A percentile compares a stretch with the other conserved stretches of the same genome.
Evolutionary conservation across 2,797 vertebrate species (phyloP).

Genomic region (Alectoris magna): DNA sequence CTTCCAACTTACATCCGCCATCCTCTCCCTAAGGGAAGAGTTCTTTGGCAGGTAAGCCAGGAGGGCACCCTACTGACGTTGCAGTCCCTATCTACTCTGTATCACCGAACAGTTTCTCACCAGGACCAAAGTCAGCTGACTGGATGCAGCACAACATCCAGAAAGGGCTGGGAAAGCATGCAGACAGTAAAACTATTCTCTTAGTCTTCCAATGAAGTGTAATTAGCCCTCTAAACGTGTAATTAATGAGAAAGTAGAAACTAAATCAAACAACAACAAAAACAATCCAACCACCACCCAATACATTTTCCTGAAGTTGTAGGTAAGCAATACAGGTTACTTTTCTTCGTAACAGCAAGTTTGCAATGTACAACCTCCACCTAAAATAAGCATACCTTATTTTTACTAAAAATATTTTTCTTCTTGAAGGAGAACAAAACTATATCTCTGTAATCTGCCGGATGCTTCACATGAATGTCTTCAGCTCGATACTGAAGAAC

Average conservation of each 20-base stretch:
- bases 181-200: background rate
- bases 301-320: background rate
- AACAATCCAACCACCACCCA: background rate
- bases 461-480: slow-evolving; percentile 89
- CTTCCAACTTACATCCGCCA: background rate
- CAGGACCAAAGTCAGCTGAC: background rate
- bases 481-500: slow-evolving; percentile 94
- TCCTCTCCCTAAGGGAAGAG: background rate
- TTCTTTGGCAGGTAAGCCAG: background rate
- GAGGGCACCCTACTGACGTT: background rate
- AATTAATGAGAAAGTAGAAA: background rate
- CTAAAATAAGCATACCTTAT: slow-evolving; percentile 83
- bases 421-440: slow-evolving; percentile 95
- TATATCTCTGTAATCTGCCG: slow-evolving; percentile 90
- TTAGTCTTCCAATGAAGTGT: background rate
- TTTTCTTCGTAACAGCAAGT: background rate
- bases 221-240: background rate
- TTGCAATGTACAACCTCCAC: background rate
- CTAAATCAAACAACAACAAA: background rate
- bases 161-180: background rate
- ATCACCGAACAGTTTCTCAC: background rate
- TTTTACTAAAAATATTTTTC: slow-evolving; percentile 95
- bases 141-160: background rate
- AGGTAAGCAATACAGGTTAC: background rate
- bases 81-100: background rate